Conservation (phyloP, 1,140 invertebrate genomes). For the Ceratina calcarata region DNA sequence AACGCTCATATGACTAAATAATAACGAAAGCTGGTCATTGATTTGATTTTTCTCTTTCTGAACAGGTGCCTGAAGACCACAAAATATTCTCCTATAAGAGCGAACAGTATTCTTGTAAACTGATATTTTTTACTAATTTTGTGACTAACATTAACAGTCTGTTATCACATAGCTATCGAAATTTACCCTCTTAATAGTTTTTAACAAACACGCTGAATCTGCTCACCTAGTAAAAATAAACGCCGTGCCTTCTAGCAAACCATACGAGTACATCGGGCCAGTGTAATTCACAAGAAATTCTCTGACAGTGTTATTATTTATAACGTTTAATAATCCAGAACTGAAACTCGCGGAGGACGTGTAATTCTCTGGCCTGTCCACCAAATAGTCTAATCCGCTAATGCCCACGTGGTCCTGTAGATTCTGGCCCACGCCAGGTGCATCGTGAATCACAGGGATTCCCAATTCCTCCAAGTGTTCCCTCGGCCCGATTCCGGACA, state of each 20-base stretch:
- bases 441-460: slow-evolving; percentile 72
- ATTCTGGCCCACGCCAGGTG: slow-evolving; percentile 82
- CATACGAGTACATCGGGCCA: not conserved
- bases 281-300: not conserved
- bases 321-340: not conserved
- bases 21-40: no score
- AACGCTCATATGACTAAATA: no score
- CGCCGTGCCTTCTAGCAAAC: not conserved
- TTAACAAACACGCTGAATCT: not conserved
- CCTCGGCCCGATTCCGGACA: slow-evolving; percentile 82
- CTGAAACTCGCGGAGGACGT: not conserved
- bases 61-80: no score
- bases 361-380: not conserved
- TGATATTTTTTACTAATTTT: no score
- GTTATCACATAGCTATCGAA: no score
- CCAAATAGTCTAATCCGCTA: not conserved
- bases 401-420: slow-evolving; percentile 76
- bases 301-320: not conserved
- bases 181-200: no score
- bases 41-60: no score
- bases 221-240: not conserved
- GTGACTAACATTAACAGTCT: no score
- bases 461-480: slow-evolving; percentile 74
- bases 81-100: no score
- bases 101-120: no score